Percentiles rank a stretch among this genome's conserved stretches.
phyloP scores from a whole-genome alignment of 2,113 vertebrate species.

The Martes martes region DNA sequence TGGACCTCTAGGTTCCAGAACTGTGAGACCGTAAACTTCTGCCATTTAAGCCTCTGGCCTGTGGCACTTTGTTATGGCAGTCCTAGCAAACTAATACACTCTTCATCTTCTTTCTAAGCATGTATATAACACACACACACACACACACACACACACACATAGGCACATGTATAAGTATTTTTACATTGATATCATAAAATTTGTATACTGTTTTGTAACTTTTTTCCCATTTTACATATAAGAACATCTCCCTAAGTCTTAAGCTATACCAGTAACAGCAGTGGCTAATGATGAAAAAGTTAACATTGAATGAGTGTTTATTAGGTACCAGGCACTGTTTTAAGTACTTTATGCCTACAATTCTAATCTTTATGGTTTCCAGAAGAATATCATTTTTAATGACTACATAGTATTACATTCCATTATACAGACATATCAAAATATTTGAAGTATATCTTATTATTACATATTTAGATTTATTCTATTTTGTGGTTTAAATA shows the following conservation, averaged over 20 bases:
- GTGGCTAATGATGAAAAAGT: background rate
- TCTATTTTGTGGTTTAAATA: background rate
- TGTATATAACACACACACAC: background rate
- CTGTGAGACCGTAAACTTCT: background rate
- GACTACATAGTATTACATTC: background rate
- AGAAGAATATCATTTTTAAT: background rate
- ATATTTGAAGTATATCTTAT: background rate
- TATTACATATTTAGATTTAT: background rate
- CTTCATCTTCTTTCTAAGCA: background rate
- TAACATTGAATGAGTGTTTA: background rate
- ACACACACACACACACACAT: too few relatives aligned
- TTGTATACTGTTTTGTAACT: background rate
- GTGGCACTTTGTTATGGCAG: background rate
- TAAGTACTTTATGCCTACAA: background rate
- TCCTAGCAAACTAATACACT: background rate
- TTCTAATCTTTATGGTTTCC: background rate
- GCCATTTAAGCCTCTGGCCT: background rate
- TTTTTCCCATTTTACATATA: background rate
- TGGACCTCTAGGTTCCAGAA: background rate
- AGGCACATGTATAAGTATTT: background rate
- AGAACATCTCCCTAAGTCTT: background rate
- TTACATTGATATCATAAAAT: background rate
- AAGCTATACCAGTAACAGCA: background rate
- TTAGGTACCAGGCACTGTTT: background rate
- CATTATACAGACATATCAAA: background rate